phyloP scores from a whole-genome alignment of 2,113 vertebrate genomes.

The Helogale parvula region DNA sequence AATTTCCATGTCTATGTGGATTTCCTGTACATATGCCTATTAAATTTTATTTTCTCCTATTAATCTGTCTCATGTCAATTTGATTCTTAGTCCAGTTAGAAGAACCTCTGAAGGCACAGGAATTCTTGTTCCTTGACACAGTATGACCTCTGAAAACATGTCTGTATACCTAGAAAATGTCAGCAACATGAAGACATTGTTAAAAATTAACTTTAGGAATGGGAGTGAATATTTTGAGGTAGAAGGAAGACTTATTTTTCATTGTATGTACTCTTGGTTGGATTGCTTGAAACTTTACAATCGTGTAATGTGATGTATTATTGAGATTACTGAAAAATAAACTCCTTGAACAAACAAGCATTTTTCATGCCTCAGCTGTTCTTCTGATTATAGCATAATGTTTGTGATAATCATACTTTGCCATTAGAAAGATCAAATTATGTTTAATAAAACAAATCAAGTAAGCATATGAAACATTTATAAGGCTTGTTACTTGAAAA shows the following conservation, averaged over 20 bases:
- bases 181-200: neutral
- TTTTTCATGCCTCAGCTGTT: constrained; percentile 17
- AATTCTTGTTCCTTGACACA: neutral
- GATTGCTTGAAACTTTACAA: constrained; percentile 27
- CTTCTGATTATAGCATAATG: constrained; percentile 7
- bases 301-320: neutral
- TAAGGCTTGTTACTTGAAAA: neutral
- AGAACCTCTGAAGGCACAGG: neutral
- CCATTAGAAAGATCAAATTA: constrained; percentile 40
- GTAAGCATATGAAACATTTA: constrained; percentile 21
- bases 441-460: constrained; percentile 59
- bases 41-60: neutral
- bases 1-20: neutral
- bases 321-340: constrained; percentile 46
- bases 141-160: neutral
- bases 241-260: neutral
- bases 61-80: neutral
- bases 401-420: constrained; percentile 44
- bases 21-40: neutral
- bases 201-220: constrained; percentile 28
- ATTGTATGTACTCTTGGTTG: neutral
- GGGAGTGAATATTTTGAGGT: neutral
- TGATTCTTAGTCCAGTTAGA: neutral
- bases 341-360: neutral
- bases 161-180: neutral